These are phyloP conservation scores for Astyanax mexicanus DNA, from an alignment of 2,797 vertebrate species.

Conservation along the genomic window DNA sequence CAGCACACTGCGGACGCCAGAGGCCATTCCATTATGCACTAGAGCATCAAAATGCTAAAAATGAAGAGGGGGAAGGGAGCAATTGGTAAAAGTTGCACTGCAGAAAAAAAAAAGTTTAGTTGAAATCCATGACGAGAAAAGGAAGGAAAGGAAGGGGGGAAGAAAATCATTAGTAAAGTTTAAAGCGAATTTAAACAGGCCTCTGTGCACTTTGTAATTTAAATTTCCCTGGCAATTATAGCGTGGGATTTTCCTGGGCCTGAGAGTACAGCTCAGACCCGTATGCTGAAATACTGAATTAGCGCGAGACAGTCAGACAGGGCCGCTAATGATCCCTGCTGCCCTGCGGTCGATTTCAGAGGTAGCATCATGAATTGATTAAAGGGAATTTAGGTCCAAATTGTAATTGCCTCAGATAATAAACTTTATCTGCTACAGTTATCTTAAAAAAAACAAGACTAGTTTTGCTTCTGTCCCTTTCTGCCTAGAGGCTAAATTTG, in stretches of 20 bases:
- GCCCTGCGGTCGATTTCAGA: constrained; percentile 33
- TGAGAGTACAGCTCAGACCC: constrained; percentile 21
- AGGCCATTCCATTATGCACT: constrained; percentile 18
- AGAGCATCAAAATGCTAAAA: constrained; percentile 20
- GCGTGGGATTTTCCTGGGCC: constrained; percentile 43
- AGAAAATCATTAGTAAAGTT: constrained; percentile 59
- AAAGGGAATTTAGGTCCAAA: constrained; percentile 39
- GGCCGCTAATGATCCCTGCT: constrained; percentile 45
- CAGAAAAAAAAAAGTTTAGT: background rate
- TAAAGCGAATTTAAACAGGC: constrained; percentile 53
- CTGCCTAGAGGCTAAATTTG: constrained; percentile 65
- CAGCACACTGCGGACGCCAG: constrained; percentile 38
- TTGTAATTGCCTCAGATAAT: constrained; percentile 45
- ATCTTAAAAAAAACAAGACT: constrained; percentile 31
- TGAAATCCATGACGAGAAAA: background rate
- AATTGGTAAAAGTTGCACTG: constrained; percentile 7
- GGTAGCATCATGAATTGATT: constrained; percentile 34
- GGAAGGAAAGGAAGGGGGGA: constrained; percentile 7
- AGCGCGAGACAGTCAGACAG: constrained; percentile 29
- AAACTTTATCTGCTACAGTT: constrained; percentile 11
- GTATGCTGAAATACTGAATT: constrained; percentile 26
- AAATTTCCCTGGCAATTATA: constrained; percentile 60
- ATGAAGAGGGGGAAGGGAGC: background rate
- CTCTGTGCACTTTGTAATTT: constrained; percentile 59
- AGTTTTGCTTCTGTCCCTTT: background rate